Evolutionary conservation across 2,113 vertebrate genomes (phyloP), one percentile per base, ranked within the genome.

Genomic region (Pedionomus torquatus): DNA sequence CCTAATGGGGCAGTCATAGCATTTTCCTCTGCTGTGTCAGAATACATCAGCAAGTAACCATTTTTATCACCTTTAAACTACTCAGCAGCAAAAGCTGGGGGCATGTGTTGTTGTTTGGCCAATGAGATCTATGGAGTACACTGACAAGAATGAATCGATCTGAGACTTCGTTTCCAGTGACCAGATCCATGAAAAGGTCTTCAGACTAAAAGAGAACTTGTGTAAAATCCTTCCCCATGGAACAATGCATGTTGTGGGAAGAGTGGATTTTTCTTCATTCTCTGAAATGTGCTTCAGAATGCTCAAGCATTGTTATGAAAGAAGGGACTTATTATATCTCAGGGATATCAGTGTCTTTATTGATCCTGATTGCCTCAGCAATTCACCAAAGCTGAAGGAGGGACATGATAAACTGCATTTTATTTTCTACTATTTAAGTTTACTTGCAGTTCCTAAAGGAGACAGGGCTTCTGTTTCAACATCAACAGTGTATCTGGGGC

Each of bases 81-180:
- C 46, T 75, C 7, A n/a, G 21, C 8, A 79, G 18, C 39, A 60
- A 7, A 4, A 33, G 8, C 12, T 44, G 11, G 25, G 19, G 30
- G 1, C 0, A 0, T 39, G 24, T 68, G 25, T 77, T 77, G 51
- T 23, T 30, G 3, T 57, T 74, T 69, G 52, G 13, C 5, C 17
- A 39, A 7, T 52, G 44, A 84, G 37, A 35, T 52, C 33, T 54
- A 1, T 57, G 55, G 51, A 84, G 14, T 65, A 44, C 13, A 17
- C 8, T 23, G 10, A 11, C 61, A 60, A 58, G 23, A n/a, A 66
- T n/a, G 48, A 17, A 58, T 66, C 21, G 54, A 15, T 88, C 12
- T 51, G 66, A 60, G 48, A 25, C 17, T 70, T 55, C 57, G 8
- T 81, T 95, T 92, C 26, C 18, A 60, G n/a, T 72, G 46, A 51